These are phyloP conservation scores for Danio albolineatus DNA, from an alignment of 2,797 vertebrate genomes.

Conservation along the genomic window DNA sequence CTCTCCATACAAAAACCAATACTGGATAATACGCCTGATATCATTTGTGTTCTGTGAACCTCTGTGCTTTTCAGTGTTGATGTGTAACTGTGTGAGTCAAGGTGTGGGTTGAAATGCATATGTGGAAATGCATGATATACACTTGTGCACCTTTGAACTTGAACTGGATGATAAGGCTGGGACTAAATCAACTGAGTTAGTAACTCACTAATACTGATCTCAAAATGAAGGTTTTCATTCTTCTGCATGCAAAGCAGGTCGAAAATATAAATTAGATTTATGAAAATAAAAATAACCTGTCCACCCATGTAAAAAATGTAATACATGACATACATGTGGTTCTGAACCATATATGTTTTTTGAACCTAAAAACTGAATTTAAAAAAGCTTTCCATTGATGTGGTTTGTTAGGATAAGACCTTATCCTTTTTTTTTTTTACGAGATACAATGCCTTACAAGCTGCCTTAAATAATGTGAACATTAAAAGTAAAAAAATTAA, in stretches of 20 bases:
- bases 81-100: slow-evolving; percentile 43
- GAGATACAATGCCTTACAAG: too few species aligned
- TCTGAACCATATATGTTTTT: too few species aligned
- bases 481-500: too few species aligned
- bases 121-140: background rate
- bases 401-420: too few species aligned
- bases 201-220: slow-evolving; percentile 34
- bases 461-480: too few species aligned
- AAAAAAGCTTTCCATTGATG: too few species aligned
- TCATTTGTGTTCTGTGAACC: background rate
- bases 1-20: background rate
- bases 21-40: background rate
- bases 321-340: too few species aligned
- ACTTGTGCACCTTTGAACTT: slow-evolving; percentile 5
- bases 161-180: slow-evolving; percentile 17
- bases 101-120: background rate
- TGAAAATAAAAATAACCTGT: background rate
- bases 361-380: too few species aligned
- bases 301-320: too few species aligned
- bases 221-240: background rate
- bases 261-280: background rate
- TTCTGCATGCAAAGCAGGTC: background rate
- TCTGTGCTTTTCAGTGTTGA: background rate
- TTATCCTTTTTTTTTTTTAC: too few species aligned
- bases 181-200: background rate